phyloP scores from a whole-genome alignment of 2,113 vertebrate species.

The Mobula hypostoma region DNA sequence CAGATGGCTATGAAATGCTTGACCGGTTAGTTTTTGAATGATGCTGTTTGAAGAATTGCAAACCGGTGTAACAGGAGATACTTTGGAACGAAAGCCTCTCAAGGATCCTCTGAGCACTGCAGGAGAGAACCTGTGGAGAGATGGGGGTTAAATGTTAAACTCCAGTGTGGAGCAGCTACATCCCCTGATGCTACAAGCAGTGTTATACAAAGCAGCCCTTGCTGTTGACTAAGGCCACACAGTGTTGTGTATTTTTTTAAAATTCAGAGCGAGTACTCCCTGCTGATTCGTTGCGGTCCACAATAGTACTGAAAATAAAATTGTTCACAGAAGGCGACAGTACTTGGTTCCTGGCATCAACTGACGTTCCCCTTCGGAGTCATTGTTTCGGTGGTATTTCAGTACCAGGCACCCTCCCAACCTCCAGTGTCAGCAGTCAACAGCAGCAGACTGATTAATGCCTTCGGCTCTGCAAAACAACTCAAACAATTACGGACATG shows the following conservation, averaged over 20 bases:
- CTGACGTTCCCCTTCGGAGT: background rate
- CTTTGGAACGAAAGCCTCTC: background rate
- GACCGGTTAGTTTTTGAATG: background rate
- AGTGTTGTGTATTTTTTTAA: background rate
- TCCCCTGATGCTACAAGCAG: background rate
- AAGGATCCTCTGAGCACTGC: background rate
- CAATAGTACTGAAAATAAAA: background rate
- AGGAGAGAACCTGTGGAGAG: too few relatives aligned
- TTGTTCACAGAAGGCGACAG: background rate
- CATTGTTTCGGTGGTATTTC: background rate
- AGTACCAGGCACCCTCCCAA: background rate
- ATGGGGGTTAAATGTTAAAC: background rate
- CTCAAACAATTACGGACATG: background rate
- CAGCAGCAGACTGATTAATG: background rate
- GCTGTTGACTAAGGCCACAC: background rate
- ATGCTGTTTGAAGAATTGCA: background rate
- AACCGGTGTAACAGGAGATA: background rate
- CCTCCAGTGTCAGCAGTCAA: background rate
- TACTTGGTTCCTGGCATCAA: background rate
- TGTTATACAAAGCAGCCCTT: background rate
- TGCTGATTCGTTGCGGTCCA: background rate
- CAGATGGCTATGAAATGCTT: background rate
- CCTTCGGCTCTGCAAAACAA: background rate
- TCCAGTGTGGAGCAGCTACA: background rate
- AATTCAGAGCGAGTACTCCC: background rate